Evolutionary conservation across 2,888 invertebrate species (phyloP).

Genomic region (Eumacrocentrus americanus): DNA sequence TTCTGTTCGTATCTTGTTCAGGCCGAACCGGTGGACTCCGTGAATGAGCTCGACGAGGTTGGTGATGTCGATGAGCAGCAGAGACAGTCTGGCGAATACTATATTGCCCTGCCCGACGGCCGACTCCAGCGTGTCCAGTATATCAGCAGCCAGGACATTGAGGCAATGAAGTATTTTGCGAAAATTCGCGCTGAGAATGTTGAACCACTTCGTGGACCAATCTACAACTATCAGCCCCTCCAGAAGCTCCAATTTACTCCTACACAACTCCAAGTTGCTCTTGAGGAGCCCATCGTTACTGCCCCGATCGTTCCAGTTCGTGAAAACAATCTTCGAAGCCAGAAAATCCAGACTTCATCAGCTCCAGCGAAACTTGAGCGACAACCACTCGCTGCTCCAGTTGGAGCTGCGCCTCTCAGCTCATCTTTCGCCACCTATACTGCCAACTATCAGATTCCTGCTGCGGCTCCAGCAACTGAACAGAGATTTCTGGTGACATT

Average conservation of each 20-base stretch:
- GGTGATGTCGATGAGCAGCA: conserved; percentile 51
- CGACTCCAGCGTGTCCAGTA: conserved; percentile 70
- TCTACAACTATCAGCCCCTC: conserved; percentile 64
- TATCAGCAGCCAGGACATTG: conserved; percentile 64
- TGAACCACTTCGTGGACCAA: conserved; percentile 69
- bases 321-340: conserved; percentile 2
- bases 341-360: conserved; percentile 21
- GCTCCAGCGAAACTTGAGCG: conserved; percentile 48
- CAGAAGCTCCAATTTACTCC: conserved; percentile 53
- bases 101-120: conserved; percentile 69
- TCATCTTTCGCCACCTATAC: conserved; percentile 49
- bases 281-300: conserved; percentile 27
- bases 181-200: conserved; percentile 70
- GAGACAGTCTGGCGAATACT: conserved; percentile 66
- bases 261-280: conserved; percentile 38
- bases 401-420: conserved; percentile 41
- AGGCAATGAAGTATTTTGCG: conserved; percentile 71
- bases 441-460: conserved; percentile 46
- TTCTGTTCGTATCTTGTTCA: neutral
- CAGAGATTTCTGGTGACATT: conserved; percentile 51
- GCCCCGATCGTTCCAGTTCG: conserved; percentile 36
- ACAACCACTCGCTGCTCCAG: conserved; percentile 50
- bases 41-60: conserved; percentile 55
- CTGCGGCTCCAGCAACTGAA: conserved; percentile 42
- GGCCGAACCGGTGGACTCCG: conserved; percentile 49